Evolutionary conservation across 1,140 invertebrate species (phyloP).

Genomic region (Sitodiplosis mosellana): DNA sequence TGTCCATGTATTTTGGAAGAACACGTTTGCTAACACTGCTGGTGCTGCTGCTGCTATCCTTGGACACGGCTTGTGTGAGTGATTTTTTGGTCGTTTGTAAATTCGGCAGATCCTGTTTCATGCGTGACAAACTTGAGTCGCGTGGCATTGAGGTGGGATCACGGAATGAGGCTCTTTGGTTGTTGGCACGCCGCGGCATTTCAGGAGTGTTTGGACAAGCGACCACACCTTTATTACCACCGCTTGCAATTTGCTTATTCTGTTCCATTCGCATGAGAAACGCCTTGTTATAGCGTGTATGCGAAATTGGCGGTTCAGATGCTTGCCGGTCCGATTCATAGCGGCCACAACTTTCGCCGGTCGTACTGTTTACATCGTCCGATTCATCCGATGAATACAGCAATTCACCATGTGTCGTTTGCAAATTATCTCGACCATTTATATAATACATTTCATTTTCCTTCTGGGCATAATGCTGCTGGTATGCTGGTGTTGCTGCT

Average conservation of each 20-base stretch:
- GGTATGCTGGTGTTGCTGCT: neutral
- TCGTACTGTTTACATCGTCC: neutral
- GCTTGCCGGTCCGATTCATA: neutral
- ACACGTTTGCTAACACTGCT: constrained; percentile 8
- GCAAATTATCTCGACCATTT: constrained; percentile 20
- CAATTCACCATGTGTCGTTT: neutral
- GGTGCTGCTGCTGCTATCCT: constrained; percentile 1
- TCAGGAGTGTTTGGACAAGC: constrained; percentile 33
- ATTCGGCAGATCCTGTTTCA: constrained; percentile 21
- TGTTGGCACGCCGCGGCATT: constrained; percentile 21
- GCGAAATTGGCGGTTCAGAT: constrained; percentile 18
- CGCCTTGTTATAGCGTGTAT: constrained; percentile 33
- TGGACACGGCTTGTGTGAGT: constrained; percentile 10
- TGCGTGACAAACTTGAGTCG: constrained; percentile 21
- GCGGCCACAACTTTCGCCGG: neutral
- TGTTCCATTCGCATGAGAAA: constrained; percentile 26
- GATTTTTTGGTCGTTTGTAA: constrained; percentile 18
- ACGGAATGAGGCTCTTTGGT: constrained; percentile 9
- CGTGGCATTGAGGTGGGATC: constrained; percentile 19
- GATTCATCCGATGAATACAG: constrained; percentile 9
- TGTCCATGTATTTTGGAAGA: constrained; percentile 31
- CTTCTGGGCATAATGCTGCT: constrained; percentile 15
- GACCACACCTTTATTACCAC: constrained; percentile 16
- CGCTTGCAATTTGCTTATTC: constrained; percentile 20
- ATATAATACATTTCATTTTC: constrained; percentile 24